Conservation (phyloP, 1,140 invertebrate species). For the Philotrypesis tridentata region DNA sequence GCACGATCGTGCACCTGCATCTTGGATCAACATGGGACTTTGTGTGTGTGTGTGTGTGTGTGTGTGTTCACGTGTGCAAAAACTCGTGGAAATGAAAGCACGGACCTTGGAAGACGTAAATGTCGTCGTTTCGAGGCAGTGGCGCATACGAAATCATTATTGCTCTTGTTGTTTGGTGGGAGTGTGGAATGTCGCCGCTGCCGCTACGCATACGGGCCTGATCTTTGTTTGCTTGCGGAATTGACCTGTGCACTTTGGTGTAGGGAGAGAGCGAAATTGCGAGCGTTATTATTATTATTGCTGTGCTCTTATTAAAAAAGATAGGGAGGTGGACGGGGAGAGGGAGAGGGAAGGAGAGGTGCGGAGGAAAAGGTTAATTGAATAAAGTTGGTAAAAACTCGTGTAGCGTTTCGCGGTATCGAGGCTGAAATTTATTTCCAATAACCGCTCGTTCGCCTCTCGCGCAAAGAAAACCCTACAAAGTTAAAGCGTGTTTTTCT, state of each 20-base stretch:
- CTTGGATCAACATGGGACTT: conserved; percentile 23
- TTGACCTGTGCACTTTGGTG: too few species aligned
- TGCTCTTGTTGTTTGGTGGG: background rate
- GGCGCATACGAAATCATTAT: background rate
- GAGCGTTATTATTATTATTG: background rate
- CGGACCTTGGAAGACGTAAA: background rate
- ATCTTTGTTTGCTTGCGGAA: too few species aligned
- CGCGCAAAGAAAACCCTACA: background rate
- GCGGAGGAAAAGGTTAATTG: background rate
- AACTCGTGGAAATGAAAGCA: conserved; percentile 16
- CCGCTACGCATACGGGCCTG: background rate
- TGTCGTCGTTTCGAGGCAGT: background rate
- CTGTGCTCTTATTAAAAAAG: too few species aligned
- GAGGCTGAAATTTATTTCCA: background rate
- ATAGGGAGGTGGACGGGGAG: too few species aligned
- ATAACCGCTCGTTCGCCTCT: background rate
- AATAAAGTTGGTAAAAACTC: background rate
- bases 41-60: too few species aligned
- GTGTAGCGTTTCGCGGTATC: background rate
- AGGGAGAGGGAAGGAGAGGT: too few species aligned
- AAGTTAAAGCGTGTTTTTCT: conserved; percentile 30
- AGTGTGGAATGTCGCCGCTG: too few species aligned
- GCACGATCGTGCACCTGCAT: conserved; percentile 45
- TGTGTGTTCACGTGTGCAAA: background rate
- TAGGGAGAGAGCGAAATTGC: background rate